These are phyloP conservation scores for Luperina nickerlii DNA, from an alignment of 2,888 invertebrate species.

Conservation along the genomic window DNA sequence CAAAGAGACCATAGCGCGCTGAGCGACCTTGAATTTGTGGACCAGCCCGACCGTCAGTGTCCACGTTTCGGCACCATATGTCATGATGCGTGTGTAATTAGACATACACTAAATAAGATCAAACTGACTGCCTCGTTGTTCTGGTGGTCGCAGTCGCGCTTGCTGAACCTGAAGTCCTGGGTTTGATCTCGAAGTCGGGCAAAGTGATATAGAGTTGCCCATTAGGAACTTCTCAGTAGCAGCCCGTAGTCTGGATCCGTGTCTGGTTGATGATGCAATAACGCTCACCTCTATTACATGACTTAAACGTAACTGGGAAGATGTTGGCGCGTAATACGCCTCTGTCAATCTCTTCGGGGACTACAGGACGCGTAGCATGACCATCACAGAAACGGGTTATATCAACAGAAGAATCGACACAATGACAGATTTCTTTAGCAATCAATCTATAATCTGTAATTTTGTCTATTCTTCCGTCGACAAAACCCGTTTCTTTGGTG, in stretches of 20 bases:
- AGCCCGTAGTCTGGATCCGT: not conserved
- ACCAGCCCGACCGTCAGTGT: too few relatives aligned
- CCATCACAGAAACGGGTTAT: not conserved
- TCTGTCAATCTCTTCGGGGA: not conserved
- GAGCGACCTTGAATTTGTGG: too few relatives aligned
- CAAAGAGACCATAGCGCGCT: too few relatives aligned
- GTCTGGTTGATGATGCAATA: not conserved
- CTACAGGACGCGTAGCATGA: not conserved
- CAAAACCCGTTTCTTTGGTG: too few relatives aligned
- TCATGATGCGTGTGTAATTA: conserved; percentile 15
- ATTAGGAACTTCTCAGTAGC: not conserved
- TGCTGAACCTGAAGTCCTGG: not conserved
- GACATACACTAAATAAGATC: not conserved
- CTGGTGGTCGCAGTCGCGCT: not conserved
- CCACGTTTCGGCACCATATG: too few relatives aligned
- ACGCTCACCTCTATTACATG: not conserved
- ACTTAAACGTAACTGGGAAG: not conserved
- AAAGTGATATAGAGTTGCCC: not conserved
- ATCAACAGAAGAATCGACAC: not conserved
- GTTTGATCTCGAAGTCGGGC: not conserved
- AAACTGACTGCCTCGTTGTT: not conserved
- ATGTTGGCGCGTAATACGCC: not conserved
- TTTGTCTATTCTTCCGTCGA: not conserved
- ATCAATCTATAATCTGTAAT: too few relatives aligned
- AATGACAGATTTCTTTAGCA: too few relatives aligned